phyloP scores from a whole-genome alignment of 2,797 vertebrate genomes.

The Lacerta agilis region DNA sequence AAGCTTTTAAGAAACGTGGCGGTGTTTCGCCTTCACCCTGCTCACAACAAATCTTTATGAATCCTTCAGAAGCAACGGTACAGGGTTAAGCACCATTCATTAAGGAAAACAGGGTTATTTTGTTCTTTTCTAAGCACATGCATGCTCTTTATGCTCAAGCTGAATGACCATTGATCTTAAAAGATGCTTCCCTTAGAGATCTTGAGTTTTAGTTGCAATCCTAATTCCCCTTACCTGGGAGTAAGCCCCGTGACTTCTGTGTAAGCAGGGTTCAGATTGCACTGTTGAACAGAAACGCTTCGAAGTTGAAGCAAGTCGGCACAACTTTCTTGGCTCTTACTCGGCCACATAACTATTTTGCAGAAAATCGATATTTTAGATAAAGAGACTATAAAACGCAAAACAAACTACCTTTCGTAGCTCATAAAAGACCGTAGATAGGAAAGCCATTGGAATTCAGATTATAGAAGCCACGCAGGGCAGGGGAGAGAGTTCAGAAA shows the following conservation, averaged over 20 bases:
- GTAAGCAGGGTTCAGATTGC: background rate
- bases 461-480: conserved; percentile 32
- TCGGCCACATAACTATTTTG: background rate
- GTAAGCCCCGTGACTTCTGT: background rate
- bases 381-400: background rate
- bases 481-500: conserved; percentile 35
- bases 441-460: background rate
- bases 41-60: background rate
- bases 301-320: conserved; percentile 16
- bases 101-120: background rate
- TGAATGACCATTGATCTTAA: background rate
- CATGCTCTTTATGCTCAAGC: background rate
- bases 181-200: background rate
- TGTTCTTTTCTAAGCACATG: background rate
- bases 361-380: conserved; percentile 5
- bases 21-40: background rate
- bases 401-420: conserved; percentile 1
- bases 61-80: no score
- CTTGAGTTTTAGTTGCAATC: background rate
- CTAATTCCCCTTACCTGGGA: background rate
- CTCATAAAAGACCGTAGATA: background rate
- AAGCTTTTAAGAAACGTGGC: background rate
- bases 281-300: background rate
- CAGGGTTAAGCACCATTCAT: background rate
- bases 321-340: background rate